Evolutionary conservation across 2,797 vertebrate genomes (phyloP).

Genomic region (Apogon hyalosoma): DNA sequence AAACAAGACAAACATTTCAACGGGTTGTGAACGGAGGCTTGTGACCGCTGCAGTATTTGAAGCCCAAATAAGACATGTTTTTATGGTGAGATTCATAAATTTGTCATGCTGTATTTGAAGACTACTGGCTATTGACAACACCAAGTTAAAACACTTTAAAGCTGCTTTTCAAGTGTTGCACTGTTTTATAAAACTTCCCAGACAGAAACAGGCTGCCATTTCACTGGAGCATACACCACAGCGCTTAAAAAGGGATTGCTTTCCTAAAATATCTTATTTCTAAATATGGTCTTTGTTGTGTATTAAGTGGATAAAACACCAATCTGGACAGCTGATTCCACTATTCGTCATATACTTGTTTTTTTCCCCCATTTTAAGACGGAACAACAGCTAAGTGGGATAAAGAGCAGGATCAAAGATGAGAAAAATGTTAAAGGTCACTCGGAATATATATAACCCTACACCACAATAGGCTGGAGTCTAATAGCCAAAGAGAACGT

Average conservation of each 20-base stretch:
- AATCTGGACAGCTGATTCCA: slow-evolving; percentile 34
- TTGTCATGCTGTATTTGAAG: no score
- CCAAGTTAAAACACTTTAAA: not conserved
- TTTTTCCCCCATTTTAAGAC: slow-evolving; percentile 33
- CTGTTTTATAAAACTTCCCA: not conserved
- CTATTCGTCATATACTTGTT: slow-evolving; percentile 12
- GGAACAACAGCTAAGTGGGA: not conserved
- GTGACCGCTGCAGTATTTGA: not conserved
- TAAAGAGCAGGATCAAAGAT: slow-evolving; percentile 22
- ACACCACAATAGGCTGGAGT: not conserved
- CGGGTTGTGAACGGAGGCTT: not conserved
- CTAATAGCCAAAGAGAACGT: not conserved
- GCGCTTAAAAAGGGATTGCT: slow-evolving; percentile 13
- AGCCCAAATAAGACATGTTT: not conserved
- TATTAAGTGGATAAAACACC: slow-evolving; percentile 38
- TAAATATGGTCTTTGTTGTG: slow-evolving; percentile 45
- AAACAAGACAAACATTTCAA: not conserved
- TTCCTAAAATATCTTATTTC: slow-evolving; percentile 47
- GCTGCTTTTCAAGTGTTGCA: not conserved
- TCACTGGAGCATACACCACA: slow-evolving; percentile 12
- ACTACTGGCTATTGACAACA: not conserved
- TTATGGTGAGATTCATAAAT: no score
- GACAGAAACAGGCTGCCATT: not conserved
- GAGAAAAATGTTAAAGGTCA: slow-evolving; percentile 16
- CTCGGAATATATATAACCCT: not conserved